These are phyloP conservation scores for Heliconius himera DNA, from an alignment of 1,140 invertebrate species.

Conservation along the genomic window DNA sequence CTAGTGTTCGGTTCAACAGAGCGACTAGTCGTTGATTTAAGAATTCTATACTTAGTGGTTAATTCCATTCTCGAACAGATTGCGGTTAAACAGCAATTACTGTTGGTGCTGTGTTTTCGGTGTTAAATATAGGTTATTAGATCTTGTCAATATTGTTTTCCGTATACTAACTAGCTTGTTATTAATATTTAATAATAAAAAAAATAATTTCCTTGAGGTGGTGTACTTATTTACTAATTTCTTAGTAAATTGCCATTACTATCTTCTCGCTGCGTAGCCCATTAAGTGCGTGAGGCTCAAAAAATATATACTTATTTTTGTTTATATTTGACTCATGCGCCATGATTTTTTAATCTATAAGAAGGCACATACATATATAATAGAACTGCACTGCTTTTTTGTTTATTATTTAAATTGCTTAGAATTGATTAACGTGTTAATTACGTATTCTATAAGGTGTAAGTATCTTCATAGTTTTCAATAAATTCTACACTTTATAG, in stretches of 20 bases:
- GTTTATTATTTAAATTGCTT: too few species aligned
- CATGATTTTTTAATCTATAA: too few species aligned
- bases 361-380: too few species aligned
- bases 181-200: neutral
- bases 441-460: neutral
- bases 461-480: neutral
- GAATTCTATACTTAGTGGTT: neutral
- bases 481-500: neutral
- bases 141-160: neutral
- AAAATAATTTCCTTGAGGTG: too few species aligned
- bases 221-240: too few species aligned
- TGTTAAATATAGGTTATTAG: slow-evolving; percentile 7
- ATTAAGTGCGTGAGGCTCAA: too few species aligned
- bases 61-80: neutral
- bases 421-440: neutral
- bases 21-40: neutral
- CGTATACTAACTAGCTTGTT: neutral
- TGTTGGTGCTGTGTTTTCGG: neutral
- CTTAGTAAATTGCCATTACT: too few species aligned
- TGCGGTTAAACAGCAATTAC: slow-evolving; percentile 6
- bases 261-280: too few species aligned
- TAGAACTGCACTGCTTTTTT: too few species aligned
- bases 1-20: neutral
- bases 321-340: too few species aligned
- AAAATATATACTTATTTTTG: too few species aligned